Base-by-base conservation (phyloP, 2,797 vertebrate species). In the Carcharodon carcharias region DNA sequence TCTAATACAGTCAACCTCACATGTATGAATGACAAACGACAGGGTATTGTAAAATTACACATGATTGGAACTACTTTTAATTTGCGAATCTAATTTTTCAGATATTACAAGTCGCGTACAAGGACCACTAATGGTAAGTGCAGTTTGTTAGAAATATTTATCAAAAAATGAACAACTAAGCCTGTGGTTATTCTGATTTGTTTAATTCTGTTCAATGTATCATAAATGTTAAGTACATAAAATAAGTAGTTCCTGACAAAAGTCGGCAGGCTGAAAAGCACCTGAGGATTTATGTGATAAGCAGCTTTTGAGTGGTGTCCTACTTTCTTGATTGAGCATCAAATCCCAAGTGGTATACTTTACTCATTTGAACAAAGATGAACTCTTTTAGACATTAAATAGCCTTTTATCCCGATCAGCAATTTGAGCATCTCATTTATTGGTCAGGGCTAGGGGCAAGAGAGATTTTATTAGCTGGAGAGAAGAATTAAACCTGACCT, bases 61-160 rank as follows among this genome's bases (percentile, higher is more conserved):
- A 12, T n/a, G 31, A 91, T 56, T 71, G 16, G 31, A 95, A 56
- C 35, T n/a, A 58, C 50, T 45, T 31, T 73, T 71, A 73, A 95
- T 96, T 96, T 67, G 56, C 96, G 95, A 96, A 96, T 97, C 97
- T 97, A 97, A 96, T 97, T 97, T 98, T 98, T 93, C 98, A 99
- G 98, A 99, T 96, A 98, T 98, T 95, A 97, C 98, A 96, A 97
- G 98, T 96, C 98, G 98, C 96, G 97, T 98, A 96, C 97, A 97
- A 97, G 98, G 98, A 97, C 97, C 98, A 88, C 97, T 98, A 96
- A 97, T 98, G 98, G 99, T 99, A 97, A 97, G 98, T 98, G 91
- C 18, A 6, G 77, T 95, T 56, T 95, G 23, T 77, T 54, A n/a
- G 54, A 4, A 87, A 61, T 91, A 61, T 35, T 28, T 35, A 14